A percentile compares a stretch with the other conserved stretches of the same genome.
Evolutionary conservation across 2,888 invertebrate genomes (phyloP).

Genomic region (Caprella mutica): DNA sequence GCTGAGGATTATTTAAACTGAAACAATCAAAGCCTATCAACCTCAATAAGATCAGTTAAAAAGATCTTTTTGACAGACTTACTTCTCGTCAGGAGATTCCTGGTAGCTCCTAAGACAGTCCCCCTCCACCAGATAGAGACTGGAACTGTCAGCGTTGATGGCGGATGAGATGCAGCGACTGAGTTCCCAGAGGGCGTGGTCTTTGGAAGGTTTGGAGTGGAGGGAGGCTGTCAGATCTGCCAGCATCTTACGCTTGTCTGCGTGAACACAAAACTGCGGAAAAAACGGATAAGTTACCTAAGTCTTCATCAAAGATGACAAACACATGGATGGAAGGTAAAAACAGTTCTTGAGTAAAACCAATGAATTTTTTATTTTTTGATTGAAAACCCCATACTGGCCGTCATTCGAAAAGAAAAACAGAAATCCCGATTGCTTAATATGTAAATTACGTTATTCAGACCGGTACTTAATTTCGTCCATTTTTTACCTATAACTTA

Average conservation of each 20-base stretch:
- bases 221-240: conserved; percentile 51
- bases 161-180: conserved; percentile 54
- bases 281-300: no score
- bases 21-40: no score
- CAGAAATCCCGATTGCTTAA: no score
- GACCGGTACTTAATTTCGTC: no score
- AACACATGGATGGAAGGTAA: background rate
- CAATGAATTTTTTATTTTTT: background rate
- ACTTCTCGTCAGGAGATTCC: no score
- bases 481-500: no score
- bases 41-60: no score
- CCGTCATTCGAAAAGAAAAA: no score
- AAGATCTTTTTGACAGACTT: background rate
- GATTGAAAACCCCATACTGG: background rate
- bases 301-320: background rate
- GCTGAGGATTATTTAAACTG: no score
- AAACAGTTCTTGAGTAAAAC: background rate
- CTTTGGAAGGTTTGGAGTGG: conserved; percentile 49
- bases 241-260: conserved; percentile 54
- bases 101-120: conserved; percentile 4
- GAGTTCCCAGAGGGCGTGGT: conserved; percentile 55
- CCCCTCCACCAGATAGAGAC: conserved; percentile 49
- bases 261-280: conserved; percentile 49
- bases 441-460: no score
- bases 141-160: conserved; percentile 55